These are phyloP conservation scores for Sula dactylatra DNA, from an alignment of 2,113 vertebrate species.

Conservation along the genomic window DNA sequence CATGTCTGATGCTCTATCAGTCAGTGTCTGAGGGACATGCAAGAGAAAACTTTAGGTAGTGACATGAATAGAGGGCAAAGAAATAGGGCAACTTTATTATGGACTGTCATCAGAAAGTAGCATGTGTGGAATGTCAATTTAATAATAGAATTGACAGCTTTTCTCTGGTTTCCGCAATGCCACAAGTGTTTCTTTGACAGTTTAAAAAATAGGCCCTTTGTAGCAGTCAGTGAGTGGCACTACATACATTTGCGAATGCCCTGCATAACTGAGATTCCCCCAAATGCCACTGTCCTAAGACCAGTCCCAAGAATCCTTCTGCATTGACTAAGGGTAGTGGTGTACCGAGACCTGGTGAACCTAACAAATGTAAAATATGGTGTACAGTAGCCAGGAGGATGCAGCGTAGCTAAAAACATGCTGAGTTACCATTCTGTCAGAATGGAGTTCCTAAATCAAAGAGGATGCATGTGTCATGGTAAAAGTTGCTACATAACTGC, in stretches of 20 bases:
- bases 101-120: constrained; percentile 75
- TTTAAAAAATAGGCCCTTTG: constrained; percentile 92
- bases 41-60: constrained; percentile 64
- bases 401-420: background rate
- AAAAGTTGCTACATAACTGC: background rate
- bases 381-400: background rate
- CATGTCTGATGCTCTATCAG: constrained; percentile 57
- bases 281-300: constrained; percentile 77
- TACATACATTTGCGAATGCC: constrained; percentile 96
- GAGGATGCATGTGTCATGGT: background rate
- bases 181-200: constrained; percentile 96
- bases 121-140: constrained; percentile 91
- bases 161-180: constrained; percentile 77
- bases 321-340: constrained; percentile 53
- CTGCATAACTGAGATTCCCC: constrained; percentile 90
- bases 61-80: constrained; percentile 55
- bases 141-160: constrained; percentile 91
- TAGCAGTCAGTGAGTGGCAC: constrained; percentile 80
- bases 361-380: background rate
- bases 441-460: background rate
- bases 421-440: background rate
- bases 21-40: constrained; percentile 57
- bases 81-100: constrained; percentile 76
- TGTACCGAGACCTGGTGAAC: constrained; percentile 18
- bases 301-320: constrained; percentile 80